Percentiles rank a stretch among this genome's conserved stretches.
These are phyloP conservation scores for Phoxinus dragarum DNA, from an alignment of 2,797 vertebrate species.

Conservation along the genomic window DNA sequence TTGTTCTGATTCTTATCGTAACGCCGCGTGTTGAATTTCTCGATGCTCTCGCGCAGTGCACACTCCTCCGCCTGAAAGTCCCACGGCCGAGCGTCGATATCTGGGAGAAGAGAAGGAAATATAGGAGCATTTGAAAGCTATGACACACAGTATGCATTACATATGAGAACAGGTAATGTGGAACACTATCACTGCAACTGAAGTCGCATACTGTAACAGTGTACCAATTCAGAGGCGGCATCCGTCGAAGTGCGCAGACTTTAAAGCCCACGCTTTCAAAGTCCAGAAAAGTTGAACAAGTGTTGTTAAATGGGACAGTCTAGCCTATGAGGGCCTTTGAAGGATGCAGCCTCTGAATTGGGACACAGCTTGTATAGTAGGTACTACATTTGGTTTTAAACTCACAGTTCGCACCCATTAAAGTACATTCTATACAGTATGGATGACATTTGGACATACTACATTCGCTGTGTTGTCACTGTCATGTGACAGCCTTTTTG, in stretches of 20 bases:
- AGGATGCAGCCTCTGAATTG: not conserved
- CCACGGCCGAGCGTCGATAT: slow-evolving; percentile 95
- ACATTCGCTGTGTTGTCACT: not conserved
- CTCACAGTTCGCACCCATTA: not conserved
- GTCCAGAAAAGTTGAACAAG: too few relatives aligned
- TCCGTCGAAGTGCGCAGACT: not conserved
- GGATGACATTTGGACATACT: not conserved
- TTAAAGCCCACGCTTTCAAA: too few relatives aligned
- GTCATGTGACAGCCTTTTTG: not conserved
- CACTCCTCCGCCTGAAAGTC: slow-evolving; percentile 98
- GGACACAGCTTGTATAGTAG: not conserved
- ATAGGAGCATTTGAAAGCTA: not conserved
- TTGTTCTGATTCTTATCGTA: slow-evolving; percentile 86
- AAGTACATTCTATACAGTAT: not conserved
- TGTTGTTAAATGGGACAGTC: not conserved
- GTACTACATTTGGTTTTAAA: not conserved
- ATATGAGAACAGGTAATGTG: not conserved
- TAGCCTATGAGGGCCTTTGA: not conserved
- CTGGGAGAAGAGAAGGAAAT: slow-evolving; percentile 65
- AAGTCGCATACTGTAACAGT: not conserved
- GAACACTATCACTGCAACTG: not conserved
- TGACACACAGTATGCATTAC: not conserved
- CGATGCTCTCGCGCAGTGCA: slow-evolving; percentile 91
- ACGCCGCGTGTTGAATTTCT: slow-evolving; percentile 92
- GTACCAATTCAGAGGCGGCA: not conserved